Evolutionary conservation across 2,797 vertebrate genomes (phyloP).

Genomic region (Coilia nasus): DNA sequence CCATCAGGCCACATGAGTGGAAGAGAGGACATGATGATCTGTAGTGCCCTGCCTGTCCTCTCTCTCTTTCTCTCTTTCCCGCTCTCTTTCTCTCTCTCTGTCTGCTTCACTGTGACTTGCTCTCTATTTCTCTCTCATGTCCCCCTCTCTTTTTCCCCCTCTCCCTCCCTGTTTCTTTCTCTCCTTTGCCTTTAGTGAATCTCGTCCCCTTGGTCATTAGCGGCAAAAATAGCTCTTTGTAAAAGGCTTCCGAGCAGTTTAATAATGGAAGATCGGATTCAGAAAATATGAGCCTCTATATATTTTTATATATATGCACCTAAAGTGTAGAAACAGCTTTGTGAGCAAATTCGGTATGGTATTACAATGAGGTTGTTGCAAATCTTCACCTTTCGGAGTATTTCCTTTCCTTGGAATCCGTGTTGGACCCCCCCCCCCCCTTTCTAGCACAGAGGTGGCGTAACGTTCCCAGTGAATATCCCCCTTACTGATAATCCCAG

Average conservation of each 20-base stretch:
- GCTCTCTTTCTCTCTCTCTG: too few species aligned
- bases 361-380: not conserved
- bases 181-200: not conserved
- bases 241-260: not conserved
- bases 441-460: not conserved
- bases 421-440: too few species aligned
- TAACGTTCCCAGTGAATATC: not conserved
- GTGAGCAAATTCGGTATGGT: not conserved
- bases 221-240: conserved; percentile 19
- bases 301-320: conserved; percentile 2
- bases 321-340: conserved; percentile 13
- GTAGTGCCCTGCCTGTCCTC: not conserved
- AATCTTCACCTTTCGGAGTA: not conserved
- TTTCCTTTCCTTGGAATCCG: not conserved
- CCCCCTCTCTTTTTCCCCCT: too few species aligned
- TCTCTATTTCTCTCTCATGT: too few species aligned
- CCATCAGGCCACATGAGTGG: conserved; percentile 51
- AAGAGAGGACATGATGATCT: conserved; percentile 39
- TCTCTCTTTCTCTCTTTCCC: too few species aligned
- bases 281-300: not conserved
- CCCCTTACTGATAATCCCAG: not conserved
- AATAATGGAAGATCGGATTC: not conserved
- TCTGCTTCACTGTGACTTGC: too few species aligned
- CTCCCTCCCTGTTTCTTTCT: too few species aligned
- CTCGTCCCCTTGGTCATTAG: not conserved